These are phyloP conservation scores for Silurus lanzhouensis DNA, from an alignment of 2,797 vertebrate species.

Conservation along the genomic window DNA sequence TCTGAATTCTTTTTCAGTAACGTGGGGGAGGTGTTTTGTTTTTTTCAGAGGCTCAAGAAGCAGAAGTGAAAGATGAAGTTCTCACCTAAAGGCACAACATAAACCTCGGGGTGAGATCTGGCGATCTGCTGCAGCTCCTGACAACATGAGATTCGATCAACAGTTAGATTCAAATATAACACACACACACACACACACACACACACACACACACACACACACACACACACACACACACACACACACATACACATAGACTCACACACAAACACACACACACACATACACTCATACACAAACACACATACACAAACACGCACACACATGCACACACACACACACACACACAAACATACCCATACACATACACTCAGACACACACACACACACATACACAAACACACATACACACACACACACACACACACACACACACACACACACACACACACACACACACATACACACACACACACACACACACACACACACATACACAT, in stretches of 20 bases:
- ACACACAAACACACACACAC: not conserved
- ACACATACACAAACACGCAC: not conserved
- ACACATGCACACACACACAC: not conserved
- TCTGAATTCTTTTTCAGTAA: not conserved
- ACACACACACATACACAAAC: not conserved
- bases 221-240: no score
- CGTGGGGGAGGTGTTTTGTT: not conserved
- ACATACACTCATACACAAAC: not conserved
- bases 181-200: not conserved
- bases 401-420: not conserved
- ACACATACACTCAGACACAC: not conserved
- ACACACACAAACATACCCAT: not conserved
- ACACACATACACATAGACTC: not conserved
- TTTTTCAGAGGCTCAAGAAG: not conserved
- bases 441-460: not conserved
- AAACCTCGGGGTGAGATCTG: conserved; percentile 41
- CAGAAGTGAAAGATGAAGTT: not conserved
- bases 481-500: not conserved
- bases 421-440: not conserved
- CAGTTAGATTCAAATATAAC: not conserved
- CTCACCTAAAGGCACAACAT: conserved; percentile 62
- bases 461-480: not conserved
- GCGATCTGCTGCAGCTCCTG: conserved; percentile 59
- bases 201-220: not conserved
- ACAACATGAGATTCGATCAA: not conserved